Percentiles rank a stretch among this genome's conserved stretches.
These are phyloP conservation scores for Enteromius trimaculatus DNA, from an alignment of 2,797 vertebrate genomes.

Conservation along the genomic window DNA sequence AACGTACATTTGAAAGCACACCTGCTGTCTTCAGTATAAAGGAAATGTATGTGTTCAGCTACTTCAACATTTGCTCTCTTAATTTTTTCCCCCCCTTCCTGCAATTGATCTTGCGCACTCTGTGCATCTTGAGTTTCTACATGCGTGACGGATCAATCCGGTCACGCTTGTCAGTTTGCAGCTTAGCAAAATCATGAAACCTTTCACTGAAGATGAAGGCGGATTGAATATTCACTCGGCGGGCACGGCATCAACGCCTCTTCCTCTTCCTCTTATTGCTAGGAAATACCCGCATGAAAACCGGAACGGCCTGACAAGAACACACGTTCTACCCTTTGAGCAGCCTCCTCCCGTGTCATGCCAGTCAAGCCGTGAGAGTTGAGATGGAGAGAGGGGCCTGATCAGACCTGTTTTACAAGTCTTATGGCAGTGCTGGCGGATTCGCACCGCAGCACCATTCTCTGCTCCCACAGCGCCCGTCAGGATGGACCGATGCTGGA, in stretches of 20 bases:
- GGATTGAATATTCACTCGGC: conserved; percentile 65
- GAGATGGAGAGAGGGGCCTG: conserved; percentile 60
- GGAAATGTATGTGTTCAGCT: conserved; percentile 17
- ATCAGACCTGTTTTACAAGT: conserved; percentile 70
- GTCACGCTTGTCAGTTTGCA: conserved; percentile 67
- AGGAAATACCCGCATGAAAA: conserved; percentile 62
- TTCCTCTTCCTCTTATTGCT: conserved; percentile 59
- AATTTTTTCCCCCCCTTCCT: conserved; percentile 41
- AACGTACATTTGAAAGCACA: not conserved
- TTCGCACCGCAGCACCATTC: conserved; percentile 54
- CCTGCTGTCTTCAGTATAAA: conserved; percentile 11
- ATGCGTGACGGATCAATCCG: conserved; percentile 63
- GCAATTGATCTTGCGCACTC: conserved; percentile 59
- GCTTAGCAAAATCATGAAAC: conserved; percentile 66
- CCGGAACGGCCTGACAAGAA: conserved; percentile 64
- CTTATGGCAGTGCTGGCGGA: conserved; percentile 57
- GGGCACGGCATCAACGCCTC: conserved; percentile 28
- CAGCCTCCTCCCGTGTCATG: conserved; percentile 63
- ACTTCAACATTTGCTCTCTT: conserved; percentile 51
- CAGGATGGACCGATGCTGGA: conserved; percentile 35
- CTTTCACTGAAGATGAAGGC: conserved; percentile 66
- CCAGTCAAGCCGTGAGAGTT: conserved; percentile 65
- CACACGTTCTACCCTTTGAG: conserved; percentile 66
- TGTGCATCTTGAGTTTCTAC: conserved; percentile 59
- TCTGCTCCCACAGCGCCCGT: conserved; percentile 41